A percentile compares a stretch with the other conserved stretches of the same genome.
These are phyloP conservation scores for Diachasma alloeum DNA, from an alignment of 1,140 invertebrate genomes.

Conservation along the genomic window DNA sequence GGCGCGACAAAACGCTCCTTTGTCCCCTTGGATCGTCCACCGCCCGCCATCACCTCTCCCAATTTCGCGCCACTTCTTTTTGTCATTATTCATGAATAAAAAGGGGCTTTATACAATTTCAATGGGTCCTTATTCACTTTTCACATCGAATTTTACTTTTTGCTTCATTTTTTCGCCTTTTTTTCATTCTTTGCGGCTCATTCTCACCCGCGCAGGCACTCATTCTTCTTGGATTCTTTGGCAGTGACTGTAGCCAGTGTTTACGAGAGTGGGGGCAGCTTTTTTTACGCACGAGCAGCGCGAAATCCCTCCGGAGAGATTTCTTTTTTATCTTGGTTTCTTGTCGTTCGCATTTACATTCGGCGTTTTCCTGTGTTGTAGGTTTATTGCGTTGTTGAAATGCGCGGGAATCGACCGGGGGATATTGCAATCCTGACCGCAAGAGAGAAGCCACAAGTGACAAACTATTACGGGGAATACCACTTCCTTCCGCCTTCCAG, in stretches of 20 bases:
- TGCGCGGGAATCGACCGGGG: not conserved
- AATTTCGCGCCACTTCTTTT: not conserved
- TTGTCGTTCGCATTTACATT: conserved; percentile 27
- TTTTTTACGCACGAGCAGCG: conserved; percentile 35
- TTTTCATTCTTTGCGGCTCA: conserved; percentile 4
- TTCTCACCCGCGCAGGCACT: conserved; percentile 15
- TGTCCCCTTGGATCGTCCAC: conserved; percentile 35
- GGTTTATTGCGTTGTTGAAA: not conserved
- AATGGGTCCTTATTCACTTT: not conserved
- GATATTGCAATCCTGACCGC: not conserved
- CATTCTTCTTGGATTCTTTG: conserved; percentile 10
- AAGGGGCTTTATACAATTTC: conserved; percentile 9
- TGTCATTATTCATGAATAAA: conserved; percentile 13
- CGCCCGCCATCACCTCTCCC: not conserved
- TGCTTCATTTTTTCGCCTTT: not conserved
- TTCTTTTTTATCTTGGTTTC: not conserved
- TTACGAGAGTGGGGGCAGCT: not conserved
- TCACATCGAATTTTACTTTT: conserved; percentile 20
- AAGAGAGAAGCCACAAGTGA: not conserved
- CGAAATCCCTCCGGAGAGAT: not conserved
- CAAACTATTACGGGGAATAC: not conserved
- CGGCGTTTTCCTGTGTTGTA: not conserved
- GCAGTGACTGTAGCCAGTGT: not conserved
- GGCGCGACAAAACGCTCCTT: conserved; percentile 51
- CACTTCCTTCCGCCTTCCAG: not conserved